Conservation (phyloP, 2,113 vertebrate genomes). For the Chaetorhynchus papuensis region DNA sequence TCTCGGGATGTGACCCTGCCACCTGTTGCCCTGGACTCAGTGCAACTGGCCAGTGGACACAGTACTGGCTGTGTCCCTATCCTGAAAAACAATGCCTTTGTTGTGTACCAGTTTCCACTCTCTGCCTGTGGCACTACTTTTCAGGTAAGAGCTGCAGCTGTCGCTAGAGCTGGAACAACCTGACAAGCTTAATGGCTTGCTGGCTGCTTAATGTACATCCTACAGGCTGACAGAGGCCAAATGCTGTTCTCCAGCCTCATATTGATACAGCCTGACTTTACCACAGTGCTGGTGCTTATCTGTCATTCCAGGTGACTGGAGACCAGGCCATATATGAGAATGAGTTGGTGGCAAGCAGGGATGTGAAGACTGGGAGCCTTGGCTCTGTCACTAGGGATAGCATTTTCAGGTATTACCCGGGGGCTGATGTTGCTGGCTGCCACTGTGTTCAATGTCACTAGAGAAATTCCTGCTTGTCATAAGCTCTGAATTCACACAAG, state of each 20-base stretch:
- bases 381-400: constrained; percentile 58
- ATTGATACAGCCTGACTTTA: background rate
- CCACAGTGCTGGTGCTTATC: background rate
- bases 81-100: constrained; percentile 14
- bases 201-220: background rate
- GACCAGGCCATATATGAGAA: constrained; percentile 52
- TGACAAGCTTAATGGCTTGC: background rate
- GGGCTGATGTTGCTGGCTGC: background rate
- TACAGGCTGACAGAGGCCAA: background rate
- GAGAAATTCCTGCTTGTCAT: background rate
- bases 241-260: background rate
- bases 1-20: constrained; percentile 38
- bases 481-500: background rate
- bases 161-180: background rate
- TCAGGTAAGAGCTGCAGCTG: constrained; percentile 27
- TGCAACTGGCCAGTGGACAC: constrained; percentile 9
- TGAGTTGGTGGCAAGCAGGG: constrained; percentile 22
- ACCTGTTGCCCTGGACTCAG: constrained; percentile 34
- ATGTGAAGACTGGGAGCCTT: background rate
- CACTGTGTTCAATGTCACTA: background rate
- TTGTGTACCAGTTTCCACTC: constrained; percentile 54
- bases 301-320: constrained; percentile 5
- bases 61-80: constrained; percentile 30
- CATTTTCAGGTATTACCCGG: constrained; percentile 53
- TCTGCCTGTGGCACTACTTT: constrained; percentile 61